A percentile compares a stretch with the other conserved stretches of the same genome.
Conservation (phyloP, 2,797 vertebrate species). For the Momotus momota region DNA sequence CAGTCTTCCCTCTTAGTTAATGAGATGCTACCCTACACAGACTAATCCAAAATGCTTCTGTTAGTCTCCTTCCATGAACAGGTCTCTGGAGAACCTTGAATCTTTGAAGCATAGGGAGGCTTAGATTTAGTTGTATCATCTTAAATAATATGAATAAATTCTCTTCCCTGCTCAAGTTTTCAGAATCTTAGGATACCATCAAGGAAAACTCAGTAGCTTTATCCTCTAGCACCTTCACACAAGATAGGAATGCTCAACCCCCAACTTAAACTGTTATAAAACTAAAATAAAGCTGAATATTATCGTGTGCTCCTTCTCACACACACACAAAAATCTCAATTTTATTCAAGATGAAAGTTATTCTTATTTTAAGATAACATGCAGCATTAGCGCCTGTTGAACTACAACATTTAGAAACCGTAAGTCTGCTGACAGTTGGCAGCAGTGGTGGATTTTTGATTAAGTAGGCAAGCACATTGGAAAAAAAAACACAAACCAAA, state of each 20-base stretch:
- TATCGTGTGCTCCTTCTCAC: neutral
- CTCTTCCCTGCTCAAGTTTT: neutral
- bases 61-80: neutral
- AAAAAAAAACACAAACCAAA: neutral
- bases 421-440: conserved; percentile 5
- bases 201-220: neutral
- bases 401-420: neutral
- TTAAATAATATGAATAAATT: neutral
- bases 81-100: neutral
- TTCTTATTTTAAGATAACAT: neutral
- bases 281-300: neutral
- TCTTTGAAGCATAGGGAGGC: neutral
- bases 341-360: neutral
- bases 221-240: neutral
- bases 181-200: neutral
- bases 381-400: neutral
- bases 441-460: neutral
- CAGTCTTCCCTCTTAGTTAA: neutral
- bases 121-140: neutral
- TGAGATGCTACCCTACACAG: neutral
- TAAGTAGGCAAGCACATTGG: neutral
- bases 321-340: neutral
- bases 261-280: neutral
- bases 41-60: neutral
- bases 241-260: neutral